Evolutionary conservation across 2,113 vertebrate genomes (phyloP).

Genomic region (Nothobranchius furzeri): DNA sequence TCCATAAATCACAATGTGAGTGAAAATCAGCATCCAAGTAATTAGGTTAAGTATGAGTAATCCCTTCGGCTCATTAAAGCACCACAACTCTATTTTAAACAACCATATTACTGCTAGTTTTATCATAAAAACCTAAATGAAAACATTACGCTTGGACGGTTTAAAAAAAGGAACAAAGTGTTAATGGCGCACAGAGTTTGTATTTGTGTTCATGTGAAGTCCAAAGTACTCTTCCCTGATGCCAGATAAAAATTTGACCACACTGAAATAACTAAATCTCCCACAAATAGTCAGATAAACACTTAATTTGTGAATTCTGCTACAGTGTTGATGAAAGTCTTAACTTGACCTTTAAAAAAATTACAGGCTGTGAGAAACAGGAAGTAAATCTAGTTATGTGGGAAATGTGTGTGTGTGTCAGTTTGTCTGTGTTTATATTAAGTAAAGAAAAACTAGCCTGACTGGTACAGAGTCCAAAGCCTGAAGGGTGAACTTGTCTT

Average conservation of each 20-base stretch:
- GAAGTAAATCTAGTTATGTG: slow-evolving; percentile 62
- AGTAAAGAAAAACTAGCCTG: slow-evolving; percentile 62
- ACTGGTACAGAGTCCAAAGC: slow-evolving; percentile 74
- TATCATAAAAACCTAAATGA: slow-evolving; percentile 2
- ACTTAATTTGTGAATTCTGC: slow-evolving; percentile 28
- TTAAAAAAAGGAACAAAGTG: not conserved
- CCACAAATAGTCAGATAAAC: not conserved
- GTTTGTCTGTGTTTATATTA: slow-evolving; percentile 66
- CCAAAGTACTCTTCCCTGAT: slow-evolving; percentile 6
- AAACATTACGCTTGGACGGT: not conserved
- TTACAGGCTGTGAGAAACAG: slow-evolving; percentile 17
- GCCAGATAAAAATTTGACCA: slow-evolving; percentile 7
- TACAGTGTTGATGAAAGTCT: slow-evolving; percentile 21
- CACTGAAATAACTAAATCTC: not conserved
- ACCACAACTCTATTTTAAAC: slow-evolving; percentile 63
- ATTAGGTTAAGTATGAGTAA: slow-evolving; percentile 82
- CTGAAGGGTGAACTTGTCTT: slow-evolving; percentile 54
- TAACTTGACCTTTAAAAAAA: slow-evolving; percentile 41
- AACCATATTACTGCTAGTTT: slow-evolving; percentile 42
- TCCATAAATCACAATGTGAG: slow-evolving; percentile 55
- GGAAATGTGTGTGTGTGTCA: slow-evolving; percentile 34
- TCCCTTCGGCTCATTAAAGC: slow-evolving; percentile 74
- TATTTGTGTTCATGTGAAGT: not conserved
- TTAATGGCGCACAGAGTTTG: not conserved
- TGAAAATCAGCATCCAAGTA: slow-evolving; percentile 67